Evolutionary conservation across 2,888 invertebrate genomes (phyloP).

Genomic region (Seladonia tumulorum): DNA sequence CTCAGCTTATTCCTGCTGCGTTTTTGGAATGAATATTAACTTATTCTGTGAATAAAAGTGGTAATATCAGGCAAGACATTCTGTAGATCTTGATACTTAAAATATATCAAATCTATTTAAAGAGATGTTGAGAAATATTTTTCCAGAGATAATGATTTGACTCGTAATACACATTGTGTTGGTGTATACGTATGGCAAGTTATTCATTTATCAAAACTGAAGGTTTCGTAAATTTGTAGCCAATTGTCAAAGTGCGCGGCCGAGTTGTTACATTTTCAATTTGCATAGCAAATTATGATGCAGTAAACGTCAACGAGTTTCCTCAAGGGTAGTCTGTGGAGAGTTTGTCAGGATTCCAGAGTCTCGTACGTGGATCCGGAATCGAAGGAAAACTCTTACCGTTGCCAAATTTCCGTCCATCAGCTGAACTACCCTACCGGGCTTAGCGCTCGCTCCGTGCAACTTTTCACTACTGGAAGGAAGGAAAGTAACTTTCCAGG

Average conservation of each 20-base stretch:
- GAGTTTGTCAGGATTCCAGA: background rate
- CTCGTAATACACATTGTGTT: too few species aligned
- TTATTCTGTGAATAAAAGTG: too few species aligned
- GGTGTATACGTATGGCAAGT: background rate
- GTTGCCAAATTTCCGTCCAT: constrained; percentile 9
- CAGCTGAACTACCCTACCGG: background rate
- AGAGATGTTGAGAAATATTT: too few species aligned
- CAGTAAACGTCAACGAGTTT: background rate
- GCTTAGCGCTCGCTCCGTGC: background rate
- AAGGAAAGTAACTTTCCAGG: background rate
- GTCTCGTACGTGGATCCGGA: background rate
- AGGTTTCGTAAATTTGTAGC: background rate
- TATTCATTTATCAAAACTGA: background rate
- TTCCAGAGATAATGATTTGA: too few species aligned
- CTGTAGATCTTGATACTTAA: too few species aligned
- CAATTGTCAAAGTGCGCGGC: background rate
- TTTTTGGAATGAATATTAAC: too few species aligned
- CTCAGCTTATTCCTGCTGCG: too few species aligned
- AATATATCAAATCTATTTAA: too few species aligned
- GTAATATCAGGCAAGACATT: too few species aligned
- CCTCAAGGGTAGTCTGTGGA: background rate
- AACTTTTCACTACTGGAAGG: background rate
- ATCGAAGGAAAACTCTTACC: constrained; percentile 2
- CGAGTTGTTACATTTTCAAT: background rate
- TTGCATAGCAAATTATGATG: background rate